Percentiles rank a stretch among this genome's conserved stretches.
These are phyloP conservation scores for Blastomussa wellsi DNA, from an alignment of 92 coral and sea anemone species.

Conservation along the genomic window DNA sequence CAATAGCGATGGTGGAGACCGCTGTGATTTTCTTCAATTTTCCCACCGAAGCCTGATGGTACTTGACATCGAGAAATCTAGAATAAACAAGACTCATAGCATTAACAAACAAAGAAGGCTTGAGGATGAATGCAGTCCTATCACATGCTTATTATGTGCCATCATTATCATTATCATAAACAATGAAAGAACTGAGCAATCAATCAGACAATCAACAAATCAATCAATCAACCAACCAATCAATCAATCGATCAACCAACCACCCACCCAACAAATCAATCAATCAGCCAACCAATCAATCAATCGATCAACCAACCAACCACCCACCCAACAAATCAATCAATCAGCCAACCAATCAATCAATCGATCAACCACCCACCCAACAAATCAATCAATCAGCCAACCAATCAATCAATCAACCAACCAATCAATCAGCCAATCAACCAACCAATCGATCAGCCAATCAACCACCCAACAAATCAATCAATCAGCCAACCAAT, in stretches of 20 bases:
- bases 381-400: not conserved
- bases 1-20: constrained; percentile 54
- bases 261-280: too few relatives aligned
- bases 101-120: not conserved
- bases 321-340: not conserved
- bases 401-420: not conserved
- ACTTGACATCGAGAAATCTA: constrained; percentile 68
- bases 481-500: too few relatives aligned
- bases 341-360: not conserved
- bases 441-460: too few relatives aligned
- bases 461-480: not conserved
- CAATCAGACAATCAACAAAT: not conserved
- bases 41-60: constrained; percentile 72
- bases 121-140: not conserved
- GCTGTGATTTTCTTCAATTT: constrained; percentile 65
- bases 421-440: not conserved
- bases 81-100: not conserved
- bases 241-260: not conserved
- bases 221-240: not conserved
- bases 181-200: too few relatives aligned
- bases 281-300: too few relatives aligned
- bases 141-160: not conserved
- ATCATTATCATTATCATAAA: not conserved
- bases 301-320: not conserved
- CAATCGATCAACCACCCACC: not conserved